Conservation (phyloP, 2,888 invertebrate species). For the Spodoptera exigua region DNA sequence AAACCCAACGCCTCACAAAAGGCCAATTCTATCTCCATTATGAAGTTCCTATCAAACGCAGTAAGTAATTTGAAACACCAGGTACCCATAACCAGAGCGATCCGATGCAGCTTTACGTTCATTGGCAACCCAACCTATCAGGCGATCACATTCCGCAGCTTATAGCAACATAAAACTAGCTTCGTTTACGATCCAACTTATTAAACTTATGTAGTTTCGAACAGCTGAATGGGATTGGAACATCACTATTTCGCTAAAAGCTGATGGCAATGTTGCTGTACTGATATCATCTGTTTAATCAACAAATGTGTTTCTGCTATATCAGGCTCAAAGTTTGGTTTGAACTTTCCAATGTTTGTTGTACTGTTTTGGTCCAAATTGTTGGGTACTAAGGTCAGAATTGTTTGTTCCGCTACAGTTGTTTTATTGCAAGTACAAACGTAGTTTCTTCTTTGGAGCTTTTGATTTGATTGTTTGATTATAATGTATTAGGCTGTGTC, state of each 20-base stretch:
- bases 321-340: constrained; percentile 8
- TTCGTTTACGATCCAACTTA: constrained; percentile 47
- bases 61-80: constrained; percentile 32
- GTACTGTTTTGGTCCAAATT: too few relatives aligned
- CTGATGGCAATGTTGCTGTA: constrained; percentile 26
- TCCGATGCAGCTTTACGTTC: constrained; percentile 51
- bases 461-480: too few relatives aligned
- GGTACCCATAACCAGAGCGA: constrained; percentile 39
- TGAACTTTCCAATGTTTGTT: not conserved
- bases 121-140: constrained; percentile 47
- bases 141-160: constrained; percentile 47
- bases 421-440: too few relatives aligned
- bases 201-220: constrained; percentile 55
- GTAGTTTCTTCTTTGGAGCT: too few relatives aligned
- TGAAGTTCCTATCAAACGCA: constrained; percentile 22
- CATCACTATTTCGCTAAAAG: constrained; percentile 37
- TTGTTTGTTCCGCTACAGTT: too few relatives aligned
- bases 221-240: constrained; percentile 43
- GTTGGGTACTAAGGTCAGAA: too few relatives aligned
- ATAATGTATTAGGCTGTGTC: too few relatives aligned
- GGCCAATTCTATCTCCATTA: not conserved
- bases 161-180: constrained; percentile 51
- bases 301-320: constrained; percentile 43
- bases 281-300: constrained; percentile 49
- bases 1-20: too few relatives aligned